Conservation (phyloP, 2,113 vertebrate species). For the Calidris pygmaea region DNA sequence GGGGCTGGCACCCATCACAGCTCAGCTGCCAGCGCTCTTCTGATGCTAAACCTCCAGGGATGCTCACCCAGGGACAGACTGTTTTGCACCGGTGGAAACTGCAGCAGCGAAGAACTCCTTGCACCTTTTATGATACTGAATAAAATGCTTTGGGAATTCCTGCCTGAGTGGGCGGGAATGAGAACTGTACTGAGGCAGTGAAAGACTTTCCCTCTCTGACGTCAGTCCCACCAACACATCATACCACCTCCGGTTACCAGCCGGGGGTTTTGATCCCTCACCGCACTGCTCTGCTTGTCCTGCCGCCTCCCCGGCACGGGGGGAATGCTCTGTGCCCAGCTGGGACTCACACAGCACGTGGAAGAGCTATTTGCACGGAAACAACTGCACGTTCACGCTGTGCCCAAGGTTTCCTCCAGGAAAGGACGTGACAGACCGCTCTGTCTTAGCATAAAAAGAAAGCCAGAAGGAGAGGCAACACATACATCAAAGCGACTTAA, state of each 20-base stretch:
- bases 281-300: background rate
- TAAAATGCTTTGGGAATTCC: conserved; percentile 17
- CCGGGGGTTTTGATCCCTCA: background rate
- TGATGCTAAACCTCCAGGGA: background rate
- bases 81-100: background rate
- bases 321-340: background rate
- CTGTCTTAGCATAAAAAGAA: background rate
- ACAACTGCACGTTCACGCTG: background rate
- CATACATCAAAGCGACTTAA: background rate
- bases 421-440: background rate
- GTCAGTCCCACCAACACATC: background rate
- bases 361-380: background rate
- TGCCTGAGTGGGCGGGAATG: background rate
- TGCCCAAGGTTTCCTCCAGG: background rate
- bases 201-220: background rate
- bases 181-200: background rate
- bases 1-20: background rate
- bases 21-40: background rate
- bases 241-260: background rate
- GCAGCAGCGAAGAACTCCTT: background rate
- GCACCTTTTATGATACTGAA: background rate
- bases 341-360: background rate
- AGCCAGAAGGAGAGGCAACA: background rate
- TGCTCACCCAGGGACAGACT: background rate
- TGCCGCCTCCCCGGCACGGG: background rate